Evolutionary conservation across 2,797 vertebrate species (phyloP), one percentile per base, ranked within the genome.

Genomic region (Melanotaenia boesemani): DNA sequence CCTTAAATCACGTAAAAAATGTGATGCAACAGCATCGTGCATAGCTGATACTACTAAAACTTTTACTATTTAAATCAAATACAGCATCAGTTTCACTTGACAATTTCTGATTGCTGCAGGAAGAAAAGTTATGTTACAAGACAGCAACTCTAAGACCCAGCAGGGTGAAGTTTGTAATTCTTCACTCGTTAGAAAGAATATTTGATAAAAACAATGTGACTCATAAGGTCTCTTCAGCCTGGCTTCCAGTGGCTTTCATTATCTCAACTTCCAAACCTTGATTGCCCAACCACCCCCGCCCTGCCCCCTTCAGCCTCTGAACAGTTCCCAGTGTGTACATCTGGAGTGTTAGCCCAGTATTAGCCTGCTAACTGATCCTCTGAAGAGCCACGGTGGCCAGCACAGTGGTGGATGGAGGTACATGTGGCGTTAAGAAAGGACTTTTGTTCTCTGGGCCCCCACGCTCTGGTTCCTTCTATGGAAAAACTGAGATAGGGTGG

Each of bases 371-470:
- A 93, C 92, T 92, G 90, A 87, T 87, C 83, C 88, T 90, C 75
- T 79, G 85, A 89, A 85, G 86, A 79, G 77, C 81, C 73, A 61
- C n/a, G 67, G 73, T 72, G 48, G 87, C 84, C 83, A 83, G 57
- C 78, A 74, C 79, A 56, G 64, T 56, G 72, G 63, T 83, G 81
- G 74, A 83, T 81, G 74, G 72, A 74, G 76, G 83, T 80, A 71
- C 83, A 86, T 88, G 84, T 86, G 74, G 84, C 73, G 58, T 65
- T 86, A 91, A 93, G 89, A 94, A 94, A 93, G 90, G 84, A 82
- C 91, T 92, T 93, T 93, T 94, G 93, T 94, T 94, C 91, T 93
- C 82, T 0, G 39, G 76, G 83, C 79, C 87, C 86, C 86, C 67
- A 16, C n/a, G 32, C 82, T 85, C 80, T 76, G 28, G 10, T 85